These are phyloP conservation scores for Myotis myotis DNA, from an alignment of 2,797 vertebrate species.

Conservation along the genomic window DNA sequence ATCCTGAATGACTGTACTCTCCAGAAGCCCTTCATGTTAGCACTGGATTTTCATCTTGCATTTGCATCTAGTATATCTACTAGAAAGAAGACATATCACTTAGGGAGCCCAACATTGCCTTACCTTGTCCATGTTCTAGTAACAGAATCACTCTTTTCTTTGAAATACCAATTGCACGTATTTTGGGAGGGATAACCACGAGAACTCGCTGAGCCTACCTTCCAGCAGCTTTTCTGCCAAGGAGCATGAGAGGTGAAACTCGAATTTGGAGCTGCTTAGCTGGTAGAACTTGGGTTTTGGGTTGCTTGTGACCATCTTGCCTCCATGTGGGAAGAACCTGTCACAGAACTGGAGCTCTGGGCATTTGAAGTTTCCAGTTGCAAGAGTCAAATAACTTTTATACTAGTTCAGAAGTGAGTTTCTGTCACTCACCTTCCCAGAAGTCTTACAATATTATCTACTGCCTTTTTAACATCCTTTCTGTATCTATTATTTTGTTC, in stretches of 20 bases:
- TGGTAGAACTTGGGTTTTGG: neutral
- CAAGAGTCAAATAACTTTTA: neutral
- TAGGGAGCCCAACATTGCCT: neutral
- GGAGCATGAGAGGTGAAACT: neutral
- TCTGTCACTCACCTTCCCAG: neutral
- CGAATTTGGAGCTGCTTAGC: neutral
- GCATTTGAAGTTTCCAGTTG: neutral
- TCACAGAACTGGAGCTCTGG: neutral
- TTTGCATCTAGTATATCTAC: neutral
- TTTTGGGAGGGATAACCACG: neutral
- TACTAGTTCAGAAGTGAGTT: neutral
- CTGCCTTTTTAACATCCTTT: neutral
- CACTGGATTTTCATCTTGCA: neutral
- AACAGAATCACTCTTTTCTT: neutral
- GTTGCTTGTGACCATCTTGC: neutral
- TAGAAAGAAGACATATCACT: neutral
- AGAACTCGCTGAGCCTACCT: neutral
- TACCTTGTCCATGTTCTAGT: neutral
- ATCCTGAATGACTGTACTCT: neutral
- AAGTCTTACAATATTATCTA: neutral
- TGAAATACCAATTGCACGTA: neutral
- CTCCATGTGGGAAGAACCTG: neutral
- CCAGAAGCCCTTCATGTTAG: neutral
- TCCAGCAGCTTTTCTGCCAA: neutral
- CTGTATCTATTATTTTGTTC: neutral